phyloP scores from a whole-genome alignment of 2,797 vertebrate species.

The Parauchenoglanis ngamensis region DNA sequence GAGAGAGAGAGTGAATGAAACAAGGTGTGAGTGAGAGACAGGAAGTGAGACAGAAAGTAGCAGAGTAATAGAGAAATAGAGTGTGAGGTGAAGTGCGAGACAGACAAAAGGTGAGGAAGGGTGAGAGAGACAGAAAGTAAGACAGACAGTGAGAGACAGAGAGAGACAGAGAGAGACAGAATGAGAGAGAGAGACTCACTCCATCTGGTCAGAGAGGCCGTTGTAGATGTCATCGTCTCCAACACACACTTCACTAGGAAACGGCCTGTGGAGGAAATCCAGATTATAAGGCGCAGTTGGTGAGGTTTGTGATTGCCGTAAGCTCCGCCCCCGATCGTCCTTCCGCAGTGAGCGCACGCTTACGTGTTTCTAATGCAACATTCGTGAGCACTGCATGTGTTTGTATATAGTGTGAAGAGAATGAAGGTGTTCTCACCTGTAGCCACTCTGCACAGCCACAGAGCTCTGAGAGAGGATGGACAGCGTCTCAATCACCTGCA shows the following conservation, averaged over 20 bases:
- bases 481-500: slow-evolving; percentile 85
- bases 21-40: not conserved
- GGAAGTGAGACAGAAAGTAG: not conserved
- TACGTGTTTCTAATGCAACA: not conserved
- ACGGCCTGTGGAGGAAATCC: slow-evolving; percentile 73
- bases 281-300: not conserved
- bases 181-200: slow-evolving; percentile 75
- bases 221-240: slow-evolving; percentile 90
- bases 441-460: slow-evolving; percentile 75
- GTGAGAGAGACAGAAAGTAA: not conserved
- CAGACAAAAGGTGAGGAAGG: not conserved
- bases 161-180: not conserved
- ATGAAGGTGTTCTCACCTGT: slow-evolving; percentile 76
- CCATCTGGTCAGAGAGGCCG: slow-evolving; percentile 89
- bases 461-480: slow-evolving; percentile 83
- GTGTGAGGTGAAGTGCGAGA: not conserved
- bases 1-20: no score
- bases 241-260: slow-evolving; percentile 79
- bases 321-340: not conserved
- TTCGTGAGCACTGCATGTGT: not conserved
- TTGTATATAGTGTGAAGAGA: not conserved
- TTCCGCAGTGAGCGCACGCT: no score
- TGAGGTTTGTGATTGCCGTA: not conserved
- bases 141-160: not conserved
- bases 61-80: not conserved